Percentiles rank a stretch among this genome's conserved stretches.
Evolutionary conservation across 2,113 vertebrate genomes (phyloP).

Genomic region (Oreochromis tanganicae): DNA sequence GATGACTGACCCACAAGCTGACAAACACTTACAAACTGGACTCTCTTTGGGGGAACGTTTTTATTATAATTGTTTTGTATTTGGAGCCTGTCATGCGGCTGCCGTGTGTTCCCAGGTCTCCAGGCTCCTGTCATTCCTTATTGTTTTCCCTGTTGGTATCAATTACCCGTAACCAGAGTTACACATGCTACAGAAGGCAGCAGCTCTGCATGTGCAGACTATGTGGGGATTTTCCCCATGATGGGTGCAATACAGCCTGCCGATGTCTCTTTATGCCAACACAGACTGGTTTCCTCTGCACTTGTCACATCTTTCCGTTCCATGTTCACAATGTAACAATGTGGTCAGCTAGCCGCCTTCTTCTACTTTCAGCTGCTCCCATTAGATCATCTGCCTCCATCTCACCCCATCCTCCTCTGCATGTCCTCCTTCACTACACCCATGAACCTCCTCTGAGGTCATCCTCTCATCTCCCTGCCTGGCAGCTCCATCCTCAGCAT

Average conservation of each 20-base stretch:
- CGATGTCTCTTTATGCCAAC: neutral
- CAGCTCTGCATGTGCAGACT: neutral
- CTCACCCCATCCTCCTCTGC: neutral
- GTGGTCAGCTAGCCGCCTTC: rapidly evolving
- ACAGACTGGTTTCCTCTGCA: neutral
- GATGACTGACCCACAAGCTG: rapidly evolving
- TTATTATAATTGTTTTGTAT: neutral
- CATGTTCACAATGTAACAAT: neutral
- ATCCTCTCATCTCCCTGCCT: neutral
- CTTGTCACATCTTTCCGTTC: neutral
- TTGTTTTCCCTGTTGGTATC: neutral
- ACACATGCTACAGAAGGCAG: neutral
- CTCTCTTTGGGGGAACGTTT: neutral
- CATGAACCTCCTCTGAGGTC: neutral
- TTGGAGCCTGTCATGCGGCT: neutral
- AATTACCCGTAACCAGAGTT: neutral
- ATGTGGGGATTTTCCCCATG: neutral
- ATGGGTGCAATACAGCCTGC: neutral
- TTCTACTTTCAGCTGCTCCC: neutral
- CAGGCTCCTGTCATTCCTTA: neutral
- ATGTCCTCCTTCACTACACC: neutral
- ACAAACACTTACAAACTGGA: neutral
- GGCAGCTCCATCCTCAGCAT: neutral
- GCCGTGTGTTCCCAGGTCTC: neutral
- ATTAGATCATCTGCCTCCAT: neutral